Evolutionary conservation across 1,140 invertebrate species (phyloP).

Genomic region (Glomeris maerens): DNA sequence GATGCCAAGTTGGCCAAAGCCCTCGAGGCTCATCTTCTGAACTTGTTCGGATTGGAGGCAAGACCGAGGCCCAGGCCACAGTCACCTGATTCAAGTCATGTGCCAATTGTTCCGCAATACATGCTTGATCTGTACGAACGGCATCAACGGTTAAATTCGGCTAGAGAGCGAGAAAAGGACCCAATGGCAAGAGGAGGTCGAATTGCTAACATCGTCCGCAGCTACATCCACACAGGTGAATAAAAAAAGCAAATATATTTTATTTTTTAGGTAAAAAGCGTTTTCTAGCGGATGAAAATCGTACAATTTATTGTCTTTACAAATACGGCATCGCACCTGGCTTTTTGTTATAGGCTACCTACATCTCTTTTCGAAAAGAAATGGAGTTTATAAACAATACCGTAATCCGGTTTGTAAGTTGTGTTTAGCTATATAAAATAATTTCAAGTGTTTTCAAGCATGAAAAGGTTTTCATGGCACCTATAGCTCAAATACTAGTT

Average conservation of each 20-base stretch:
- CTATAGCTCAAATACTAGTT: no score
- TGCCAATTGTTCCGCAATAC: conserved; percentile 54
- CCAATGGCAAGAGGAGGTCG: conserved; percentile 23
- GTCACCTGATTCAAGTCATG: conserved; percentile 32
- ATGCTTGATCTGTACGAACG: conserved; percentile 57
- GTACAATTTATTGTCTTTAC: conserved; percentile 27
- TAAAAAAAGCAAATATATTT: no score
- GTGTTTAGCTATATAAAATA: no score
- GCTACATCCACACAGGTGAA: conserved; percentile 69
- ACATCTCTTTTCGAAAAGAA: no score
- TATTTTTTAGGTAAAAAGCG: neutral
- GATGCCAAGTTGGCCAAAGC: conserved; percentile 24
- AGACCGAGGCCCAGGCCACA: conserved; percentile 38
- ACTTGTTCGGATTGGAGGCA: conserved; percentile 54
- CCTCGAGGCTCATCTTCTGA: conserved; percentile 52
- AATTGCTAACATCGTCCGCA: conserved; percentile 68
- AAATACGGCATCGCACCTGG: conserved; percentile 35
- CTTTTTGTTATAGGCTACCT: no score
- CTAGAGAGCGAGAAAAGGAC: conserved; percentile 15
- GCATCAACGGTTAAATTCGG: conserved; percentile 34
- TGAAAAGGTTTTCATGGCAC: no score
- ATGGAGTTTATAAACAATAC: no score
- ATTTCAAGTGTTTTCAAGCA: no score
- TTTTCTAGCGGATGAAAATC: neutral
- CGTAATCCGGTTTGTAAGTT: no score